Evolutionary conservation across 35 echinoderm and acorn worm species (phyloP).

Genomic region (Eucidaris tribuloides): DNA sequence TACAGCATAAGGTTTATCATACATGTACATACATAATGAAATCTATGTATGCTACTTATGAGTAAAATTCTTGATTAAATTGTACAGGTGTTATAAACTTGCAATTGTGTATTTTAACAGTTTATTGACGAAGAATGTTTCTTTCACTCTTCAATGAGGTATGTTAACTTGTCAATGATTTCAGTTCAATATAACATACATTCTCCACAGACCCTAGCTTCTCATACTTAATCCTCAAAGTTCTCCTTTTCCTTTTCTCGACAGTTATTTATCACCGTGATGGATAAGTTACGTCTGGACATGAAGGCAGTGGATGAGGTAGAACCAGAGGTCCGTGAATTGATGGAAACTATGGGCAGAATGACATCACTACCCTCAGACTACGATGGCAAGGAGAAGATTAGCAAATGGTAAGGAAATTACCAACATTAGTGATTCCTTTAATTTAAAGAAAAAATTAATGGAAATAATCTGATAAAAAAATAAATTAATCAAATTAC

Average conservation of each 20-base stretch:
- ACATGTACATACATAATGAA: not conserved
- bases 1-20: too few species aligned
- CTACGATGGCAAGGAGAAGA: constrained; percentile 85
- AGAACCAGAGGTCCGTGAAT: constrained; percentile 88
- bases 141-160: too few species aligned
- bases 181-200: too few species aligned
- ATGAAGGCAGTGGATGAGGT: constrained; percentile 96
- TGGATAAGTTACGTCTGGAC: constrained; percentile 93
- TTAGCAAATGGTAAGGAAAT: constrained; percentile 62
- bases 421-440: not conserved
- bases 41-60: not conserved
- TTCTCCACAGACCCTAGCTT: too few species aligned
- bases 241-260: too few species aligned
- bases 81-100: too few species aligned
- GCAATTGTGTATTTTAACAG: too few species aligned
- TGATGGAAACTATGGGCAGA: constrained; percentile 83
- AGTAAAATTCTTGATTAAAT: not conserved
- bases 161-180: too few species aligned
- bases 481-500: not conserved
- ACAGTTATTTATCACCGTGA: constrained; percentile 98
- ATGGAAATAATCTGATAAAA: not conserved
- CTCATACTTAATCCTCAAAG: too few species aligned
- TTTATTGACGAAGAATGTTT: too few species aligned
- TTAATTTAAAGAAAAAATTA: not conserved
- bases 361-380: constrained; percentile 71